Conservation (phyloP, 1,140 invertebrate species). For the Andricus grossulariae region DNA sequence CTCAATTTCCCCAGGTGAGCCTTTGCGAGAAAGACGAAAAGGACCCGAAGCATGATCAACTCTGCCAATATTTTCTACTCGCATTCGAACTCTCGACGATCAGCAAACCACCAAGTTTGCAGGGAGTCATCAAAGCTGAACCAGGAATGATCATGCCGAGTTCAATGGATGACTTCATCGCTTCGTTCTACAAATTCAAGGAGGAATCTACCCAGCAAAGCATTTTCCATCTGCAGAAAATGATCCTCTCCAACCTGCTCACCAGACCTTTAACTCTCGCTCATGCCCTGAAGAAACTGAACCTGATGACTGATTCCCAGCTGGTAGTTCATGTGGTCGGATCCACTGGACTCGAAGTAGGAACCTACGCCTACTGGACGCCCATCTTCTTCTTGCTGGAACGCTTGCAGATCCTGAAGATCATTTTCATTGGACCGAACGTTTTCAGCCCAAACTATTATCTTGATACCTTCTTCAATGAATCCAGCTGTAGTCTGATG, state of each 20-base stretch:
- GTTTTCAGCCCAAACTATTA: slow-evolving; percentile 29
- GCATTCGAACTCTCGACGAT: no score
- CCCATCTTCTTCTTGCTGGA: slow-evolving; percentile 52
- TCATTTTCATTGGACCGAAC: slow-evolving; percentile 59
- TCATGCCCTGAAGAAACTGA: slow-evolving; percentile 51
- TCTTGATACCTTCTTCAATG: slow-evolving; percentile 5
- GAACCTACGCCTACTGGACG: slow-evolving; percentile 53
- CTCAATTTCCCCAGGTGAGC: no score
- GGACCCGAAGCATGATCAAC: no score
- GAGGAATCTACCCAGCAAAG: no score
- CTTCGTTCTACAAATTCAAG: no score
- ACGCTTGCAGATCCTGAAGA: slow-evolving; percentile 24
- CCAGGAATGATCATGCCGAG: no score
- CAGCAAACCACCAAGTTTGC: no score
- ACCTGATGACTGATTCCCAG: slow-evolving; percentile 14
- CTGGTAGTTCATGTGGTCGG: slow-evolving; percentile 57
- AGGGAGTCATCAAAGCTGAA: no score
- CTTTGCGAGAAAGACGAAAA: no score
- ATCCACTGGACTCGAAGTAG: slow-evolving; percentile 50
- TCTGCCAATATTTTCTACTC: no score
- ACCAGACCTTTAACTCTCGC: slow-evolving; percentile 57
- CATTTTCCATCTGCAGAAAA: slow-evolving; percentile 33
- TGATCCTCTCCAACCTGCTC: slow-evolving; percentile 50
- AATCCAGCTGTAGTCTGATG: slow-evolving; percentile 44
- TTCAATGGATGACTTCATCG: no score